A percentile compares a stretch with the other conserved stretches of the same genome.
These are phyloP conservation scores for Hemicentrotus pulcherrimus DNA, from an alignment of 35 echinoderm and acorn worm species.

Conservation along the genomic window DNA sequence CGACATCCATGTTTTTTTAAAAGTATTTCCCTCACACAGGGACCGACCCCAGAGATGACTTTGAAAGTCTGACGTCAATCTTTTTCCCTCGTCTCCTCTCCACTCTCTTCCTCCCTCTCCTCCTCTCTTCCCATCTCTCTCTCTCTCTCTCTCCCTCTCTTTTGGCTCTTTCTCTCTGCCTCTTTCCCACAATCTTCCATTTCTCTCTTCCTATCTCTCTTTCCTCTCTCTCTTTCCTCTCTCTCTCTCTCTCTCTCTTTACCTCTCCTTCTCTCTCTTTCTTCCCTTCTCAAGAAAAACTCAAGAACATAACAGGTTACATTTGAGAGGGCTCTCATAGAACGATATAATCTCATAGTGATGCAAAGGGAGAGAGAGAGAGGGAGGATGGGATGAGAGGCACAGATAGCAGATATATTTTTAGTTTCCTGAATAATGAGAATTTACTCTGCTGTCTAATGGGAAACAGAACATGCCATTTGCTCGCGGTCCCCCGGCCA, in stretches of 20 bases:
- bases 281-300: too few species aligned
- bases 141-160: neutral
- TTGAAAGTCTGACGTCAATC: slow-evolving; percentile 20
- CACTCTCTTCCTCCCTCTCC: neutral
- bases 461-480: neutral
- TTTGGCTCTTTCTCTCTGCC: neutral
- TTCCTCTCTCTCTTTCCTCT: too few species aligned
- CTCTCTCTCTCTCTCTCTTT: too few species aligned
- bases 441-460: slow-evolving; percentile 14
- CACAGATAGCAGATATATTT: neutral
- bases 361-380: neutral
- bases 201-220: too few species aligned
- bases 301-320: neutral
- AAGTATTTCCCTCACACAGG: neutral
- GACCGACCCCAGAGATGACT: neutral
- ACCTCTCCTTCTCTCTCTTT: too few species aligned
- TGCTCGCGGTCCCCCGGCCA: neutral
- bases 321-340: neutral
- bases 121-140: too few species aligned
- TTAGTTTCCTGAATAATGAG: slow-evolving; percentile 39
- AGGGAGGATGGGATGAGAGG: neutral
- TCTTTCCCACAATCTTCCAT: neutral
- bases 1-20: slow-evolving; percentile 9
- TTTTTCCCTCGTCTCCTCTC: neutral
- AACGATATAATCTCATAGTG: neutral